Base-by-base conservation (phyloP, 2,797 vertebrate genomes). In the Acomys russatus region DNA sequence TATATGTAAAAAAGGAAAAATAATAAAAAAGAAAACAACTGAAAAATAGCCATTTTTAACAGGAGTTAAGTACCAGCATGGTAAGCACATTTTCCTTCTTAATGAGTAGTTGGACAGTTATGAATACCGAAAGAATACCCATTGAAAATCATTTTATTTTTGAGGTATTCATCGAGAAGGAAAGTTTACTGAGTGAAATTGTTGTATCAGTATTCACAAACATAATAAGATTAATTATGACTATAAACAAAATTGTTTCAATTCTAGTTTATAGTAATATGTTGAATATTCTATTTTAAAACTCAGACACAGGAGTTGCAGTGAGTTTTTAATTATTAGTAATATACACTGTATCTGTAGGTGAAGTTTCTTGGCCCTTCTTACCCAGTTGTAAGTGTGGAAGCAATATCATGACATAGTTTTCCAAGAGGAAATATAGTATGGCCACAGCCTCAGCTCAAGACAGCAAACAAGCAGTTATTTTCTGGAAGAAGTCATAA, bases 341-440 rank as follows among this genome's bases (percentile, higher is more conserved):
- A 51, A 23, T 77, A 28, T 6, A 91, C 70, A 73, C 15, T 92
- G 71, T 12, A 7, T 89, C 30, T 61, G 5, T 63, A 25, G 30
- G 33, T 85, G 28, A 87, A 38, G 54, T 0, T 93, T 30, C 23
- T 51, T 63, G 86, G 63, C 14, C 49, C 56, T 79, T 77, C 54
- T 79, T 59, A 54, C 6, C 14, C 23, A 54, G 23, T 86, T 95
- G 44, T 74, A 18, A 84, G 35, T 35, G 38, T 49, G 30, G 38
- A 33, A 6, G 38, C 51, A 33, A 51, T 94, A 38, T 91, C 95
- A 88, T 66, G 82, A 86, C 70, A 91, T 64, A 56, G 4, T 86
- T 96, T 95, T 79, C 74, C 73, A 92, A 90, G 49, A 94, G 18
- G 33, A 97, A 93, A 64, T 25, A 44, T 20, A 59, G 49, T 76